Evolutionary conservation across 2,888 invertebrate genomes (phyloP).

Genomic region (Opisthograptis luteolata): DNA sequence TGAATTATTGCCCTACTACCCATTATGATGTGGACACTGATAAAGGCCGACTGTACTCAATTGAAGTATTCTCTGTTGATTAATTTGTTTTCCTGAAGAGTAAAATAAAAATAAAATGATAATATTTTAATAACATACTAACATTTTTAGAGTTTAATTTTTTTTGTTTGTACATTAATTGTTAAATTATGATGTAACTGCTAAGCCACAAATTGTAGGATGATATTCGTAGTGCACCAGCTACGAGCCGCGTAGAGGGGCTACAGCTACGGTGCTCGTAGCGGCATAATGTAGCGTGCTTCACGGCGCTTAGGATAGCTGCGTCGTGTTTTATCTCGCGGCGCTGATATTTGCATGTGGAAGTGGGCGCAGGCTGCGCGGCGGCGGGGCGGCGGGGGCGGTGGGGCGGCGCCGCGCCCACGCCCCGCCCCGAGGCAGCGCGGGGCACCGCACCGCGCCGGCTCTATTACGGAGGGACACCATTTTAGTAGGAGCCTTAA

Average conservation of each 20-base stretch:
- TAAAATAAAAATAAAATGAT: too few species aligned
- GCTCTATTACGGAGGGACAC: background rate
- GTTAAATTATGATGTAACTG: too few species aligned
- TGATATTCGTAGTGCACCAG: background rate
- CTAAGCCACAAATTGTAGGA: slow-evolving; percentile 8
- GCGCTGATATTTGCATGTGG: slow-evolving; percentile 29
- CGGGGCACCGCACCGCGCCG: background rate
- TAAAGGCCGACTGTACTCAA: too few species aligned
- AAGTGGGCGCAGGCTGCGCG: background rate
- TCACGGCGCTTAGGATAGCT: slow-evolving; percentile 25
- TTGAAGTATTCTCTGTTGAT: too few species aligned
- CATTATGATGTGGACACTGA: too few species aligned
- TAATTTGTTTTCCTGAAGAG: too few species aligned
- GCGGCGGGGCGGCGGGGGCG: background rate
- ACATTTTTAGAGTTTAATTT: background rate
- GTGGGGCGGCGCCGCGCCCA: slow-evolving; percentile 7
- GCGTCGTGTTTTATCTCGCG: slow-evolving; percentile 34
- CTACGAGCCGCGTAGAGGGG: slow-evolving; percentile 14
- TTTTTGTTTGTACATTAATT: background rate
- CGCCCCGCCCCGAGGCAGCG: too few species aligned
- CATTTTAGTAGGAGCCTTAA: too few species aligned
- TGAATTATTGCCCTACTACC: too few species aligned
- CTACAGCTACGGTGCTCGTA: slow-evolving; percentile 11
- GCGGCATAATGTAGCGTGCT: slow-evolving; percentile 5
- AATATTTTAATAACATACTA: too few species aligned